Evolutionary conservation across 2,113 vertebrate genomes (phyloP).

Genomic region (Zapus hudsonius): DNA sequence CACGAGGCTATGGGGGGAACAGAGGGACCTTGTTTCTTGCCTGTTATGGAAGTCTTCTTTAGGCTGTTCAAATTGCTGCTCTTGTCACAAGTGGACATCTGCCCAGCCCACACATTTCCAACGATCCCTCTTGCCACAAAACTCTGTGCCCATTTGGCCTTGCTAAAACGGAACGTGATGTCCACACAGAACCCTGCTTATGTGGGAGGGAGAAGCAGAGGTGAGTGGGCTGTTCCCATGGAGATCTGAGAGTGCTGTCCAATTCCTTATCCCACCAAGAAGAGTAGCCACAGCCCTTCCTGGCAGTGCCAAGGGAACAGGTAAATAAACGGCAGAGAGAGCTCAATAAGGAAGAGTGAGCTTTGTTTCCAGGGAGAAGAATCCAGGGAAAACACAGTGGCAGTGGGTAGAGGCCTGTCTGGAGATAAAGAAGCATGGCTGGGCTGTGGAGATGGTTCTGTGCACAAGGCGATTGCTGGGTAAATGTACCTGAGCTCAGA

Average conservation of each 20-base stretch:
- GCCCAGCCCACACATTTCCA: not conserved
- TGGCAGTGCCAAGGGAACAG: slow-evolving; percentile 26
- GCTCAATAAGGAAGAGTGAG: not conserved
- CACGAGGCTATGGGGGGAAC: not conserved
- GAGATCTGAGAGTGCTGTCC: not conserved
- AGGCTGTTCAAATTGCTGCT: not conserved
- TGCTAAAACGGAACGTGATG: not conserved
- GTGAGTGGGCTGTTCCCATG: not conserved
- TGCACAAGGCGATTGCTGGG: no score
- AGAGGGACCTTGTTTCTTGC: not conserved
- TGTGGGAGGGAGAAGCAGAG: not conserved
- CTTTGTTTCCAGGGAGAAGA: slow-evolving; percentile 16
- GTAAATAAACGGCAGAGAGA: slow-evolving; percentile 41
- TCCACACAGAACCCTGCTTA: not conserved
- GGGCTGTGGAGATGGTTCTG: no score
- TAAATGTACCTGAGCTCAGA: no score
- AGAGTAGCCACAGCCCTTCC: not conserved
- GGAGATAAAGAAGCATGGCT: no score
- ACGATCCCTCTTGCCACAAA: not conserved
- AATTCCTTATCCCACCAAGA: not conserved
- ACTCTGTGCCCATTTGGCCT: slow-evolving; percentile 9
- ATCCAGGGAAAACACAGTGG: slow-evolving; percentile 20
- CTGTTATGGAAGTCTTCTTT: slow-evolving; percentile 26
- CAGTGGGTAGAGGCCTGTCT: no score
- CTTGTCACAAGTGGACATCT: slow-evolving; percentile 41